Evolutionary conservation across 2,113 vertebrate genomes (phyloP), one percentile per base, ranked within the genome.

Genomic region (Heterochromis multidens): DNA sequence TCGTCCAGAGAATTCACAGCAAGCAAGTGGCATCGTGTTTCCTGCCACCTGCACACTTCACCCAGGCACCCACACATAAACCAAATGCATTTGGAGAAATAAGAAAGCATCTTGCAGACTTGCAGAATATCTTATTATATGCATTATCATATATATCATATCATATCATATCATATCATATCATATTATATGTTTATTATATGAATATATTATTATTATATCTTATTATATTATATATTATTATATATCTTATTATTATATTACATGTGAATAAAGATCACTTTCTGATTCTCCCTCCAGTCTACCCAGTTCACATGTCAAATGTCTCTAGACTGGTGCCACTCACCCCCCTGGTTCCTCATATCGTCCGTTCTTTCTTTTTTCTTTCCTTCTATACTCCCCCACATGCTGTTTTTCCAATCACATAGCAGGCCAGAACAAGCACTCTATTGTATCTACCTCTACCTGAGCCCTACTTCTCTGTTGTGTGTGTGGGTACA

Each of bases 381-480:
- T 25, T 82, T 25, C 16, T 72, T 57, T 40, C 27, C 62, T 57
- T 40, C 57, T 82, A 23, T 76, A 46, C 62, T 79, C 35, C 29
- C 63, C 43, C 29, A 58, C 72, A 25, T 21, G 46, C 2, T 2
- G 23, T 59, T 31, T 58, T 57, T 60, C 16, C 21, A 63, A 59
- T 60, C 80, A 54, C 46, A 85, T 12, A n/a, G 61, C 27, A 59
- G 74, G 31, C 4, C 33, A 89, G 89, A 94, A 94, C 93, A 94
- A 92, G 49, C 35, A 37, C 74, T 70, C 84, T 79, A 83, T 95
- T 94, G 92, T 95, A 33, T 84, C 77, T 59, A 27, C 12, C 9
- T 88, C 60, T 83, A 94, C 87, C 90, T 86, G 87, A 91, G 85
- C 85, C 17, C 83, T 58, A 56, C 78, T 58, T 54, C 60, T 37